phyloP scores from a whole-genome alignment of 2,113 vertebrate species.

The Trinectes maculatus region DNA sequence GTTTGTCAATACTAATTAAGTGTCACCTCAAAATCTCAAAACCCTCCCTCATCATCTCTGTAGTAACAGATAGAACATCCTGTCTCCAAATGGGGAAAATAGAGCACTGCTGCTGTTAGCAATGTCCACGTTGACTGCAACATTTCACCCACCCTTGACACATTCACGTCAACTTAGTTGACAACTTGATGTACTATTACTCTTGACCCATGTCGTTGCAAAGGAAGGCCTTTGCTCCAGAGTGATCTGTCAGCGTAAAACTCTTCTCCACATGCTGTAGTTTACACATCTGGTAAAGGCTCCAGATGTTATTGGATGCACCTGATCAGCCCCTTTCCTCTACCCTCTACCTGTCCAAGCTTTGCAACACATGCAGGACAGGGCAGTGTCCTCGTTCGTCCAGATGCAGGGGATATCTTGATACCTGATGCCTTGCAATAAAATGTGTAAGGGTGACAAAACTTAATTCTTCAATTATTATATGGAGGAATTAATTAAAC shows the following conservation, averaged over 20 bases:
- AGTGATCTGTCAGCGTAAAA: constrained; percentile 52
- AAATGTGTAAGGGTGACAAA: background rate
- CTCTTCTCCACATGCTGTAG: constrained; percentile 57
- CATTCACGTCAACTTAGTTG: background rate
- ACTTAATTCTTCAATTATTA: too few relatives aligned
- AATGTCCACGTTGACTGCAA: background rate
- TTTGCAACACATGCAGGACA: constrained; percentile 18
- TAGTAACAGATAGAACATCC: background rate
- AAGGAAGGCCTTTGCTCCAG: constrained; percentile 36
- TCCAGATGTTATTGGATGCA: constrained; percentile 76
- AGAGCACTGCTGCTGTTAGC: background rate
- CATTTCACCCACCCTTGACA: background rate
- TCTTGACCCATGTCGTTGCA: constrained; percentile 23
- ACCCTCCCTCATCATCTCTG: too few relatives aligned
- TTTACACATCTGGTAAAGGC: constrained; percentile 56
- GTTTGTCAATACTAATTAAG: too few relatives aligned
- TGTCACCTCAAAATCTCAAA: too few relatives aligned
- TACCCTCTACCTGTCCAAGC: constrained; percentile 33
- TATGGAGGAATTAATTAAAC: too few relatives aligned
- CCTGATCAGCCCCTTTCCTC: constrained; percentile 51
- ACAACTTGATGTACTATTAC: constrained; percentile 32
- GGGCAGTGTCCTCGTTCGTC: constrained; percentile 31
- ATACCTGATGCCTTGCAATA: background rate
- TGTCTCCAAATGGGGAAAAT: too few relatives aligned
- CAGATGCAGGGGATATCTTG: constrained; percentile 49